Evolutionary conservation across 2,888 invertebrate genomes (phyloP).

Genomic region (Emesis furor): DNA sequence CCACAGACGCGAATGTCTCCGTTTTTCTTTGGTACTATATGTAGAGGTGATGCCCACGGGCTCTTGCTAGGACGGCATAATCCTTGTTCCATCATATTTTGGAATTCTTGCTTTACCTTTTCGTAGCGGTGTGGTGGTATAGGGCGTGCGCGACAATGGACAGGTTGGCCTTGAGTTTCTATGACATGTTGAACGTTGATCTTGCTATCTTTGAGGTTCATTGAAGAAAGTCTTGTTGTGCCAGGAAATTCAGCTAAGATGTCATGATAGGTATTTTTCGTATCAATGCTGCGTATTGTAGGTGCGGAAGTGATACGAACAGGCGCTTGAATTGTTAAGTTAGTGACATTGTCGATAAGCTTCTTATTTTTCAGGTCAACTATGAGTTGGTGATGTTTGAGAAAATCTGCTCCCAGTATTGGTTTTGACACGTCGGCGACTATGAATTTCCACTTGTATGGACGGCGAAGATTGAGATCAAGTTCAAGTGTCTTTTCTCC

Average conservation of each 20-base stretch:
- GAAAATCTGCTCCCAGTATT: slow-evolving; percentile 43
- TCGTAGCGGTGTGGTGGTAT: background rate
- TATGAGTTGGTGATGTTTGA: slow-evolving; percentile 10
- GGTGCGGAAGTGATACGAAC: background rate
- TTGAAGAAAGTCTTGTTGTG: background rate
- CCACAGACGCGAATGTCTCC: background rate
- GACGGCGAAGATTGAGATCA: slow-evolving; percentile 31
- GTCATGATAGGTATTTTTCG: background rate
- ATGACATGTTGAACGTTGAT: slow-evolving; percentile 10
- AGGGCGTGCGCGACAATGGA: background rate
- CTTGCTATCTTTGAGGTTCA: background rate
- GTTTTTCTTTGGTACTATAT: background rate
- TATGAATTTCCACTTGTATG: slow-evolving; percentile 38
- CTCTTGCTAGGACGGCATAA: slow-evolving; percentile 8
- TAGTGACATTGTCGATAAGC: slow-evolving; percentile 1
- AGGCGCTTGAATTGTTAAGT: background rate
- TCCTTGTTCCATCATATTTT: slow-evolving; percentile 20
- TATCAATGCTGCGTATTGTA: background rate
- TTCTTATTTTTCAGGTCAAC: background rate
- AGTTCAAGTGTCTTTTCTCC: slow-evolving; percentile 38
- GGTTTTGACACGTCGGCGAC: slow-evolving; percentile 36
- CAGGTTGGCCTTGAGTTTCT: slow-evolving; percentile 1
- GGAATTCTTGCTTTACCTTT: background rate
- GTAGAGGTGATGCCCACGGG: background rate
- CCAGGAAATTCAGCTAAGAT: background rate